Percentiles rank a stretch among this genome's conserved stretches.
Conservation (phyloP, 1,140 invertebrate genomes). For the Macrotrachela quadricornifera region DNA sequence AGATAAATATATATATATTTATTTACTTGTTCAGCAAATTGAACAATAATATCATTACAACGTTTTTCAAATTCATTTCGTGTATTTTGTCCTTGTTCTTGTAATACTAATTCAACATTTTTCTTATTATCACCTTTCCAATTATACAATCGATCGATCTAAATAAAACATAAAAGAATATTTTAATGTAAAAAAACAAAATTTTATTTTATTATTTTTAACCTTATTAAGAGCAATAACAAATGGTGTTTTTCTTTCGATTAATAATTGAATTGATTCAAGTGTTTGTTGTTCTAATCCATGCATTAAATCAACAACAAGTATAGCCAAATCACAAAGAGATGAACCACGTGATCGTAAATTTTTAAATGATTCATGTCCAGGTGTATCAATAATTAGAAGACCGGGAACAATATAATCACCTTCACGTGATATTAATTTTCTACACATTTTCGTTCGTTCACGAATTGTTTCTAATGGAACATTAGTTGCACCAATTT, state of each 20-base stretch:
- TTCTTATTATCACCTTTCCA: constrained; percentile 75
- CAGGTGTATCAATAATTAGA: constrained; percentile 95
- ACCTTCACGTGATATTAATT: constrained; percentile 49
- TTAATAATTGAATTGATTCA: constrained; percentile 75
- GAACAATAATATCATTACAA: constrained; percentile 59
- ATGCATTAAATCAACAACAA: constrained; percentile 99
- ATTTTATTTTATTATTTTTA: constrained; percentile 18
- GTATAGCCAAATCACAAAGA: constrained; percentile 93
- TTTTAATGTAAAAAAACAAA: constrained; percentile 21
- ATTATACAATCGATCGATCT: constrained; percentile 55
- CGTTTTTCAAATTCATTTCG: constrained; percentile 80
- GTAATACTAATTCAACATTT: constrained; percentile 69
- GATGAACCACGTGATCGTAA: constrained; percentile 84
- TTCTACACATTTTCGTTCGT: constrained; percentile 76
- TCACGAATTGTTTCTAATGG: constrained; percentile 81
- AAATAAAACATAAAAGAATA: too few relatives aligned
- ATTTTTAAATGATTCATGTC: constrained; percentile 95
- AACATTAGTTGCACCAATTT: constrained; percentile 98
- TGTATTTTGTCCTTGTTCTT: constrained; percentile 59
- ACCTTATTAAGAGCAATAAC: constrained; percentile 85
- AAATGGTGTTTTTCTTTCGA: constrained; percentile 71
- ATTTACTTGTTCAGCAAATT: constrained; percentile 63
- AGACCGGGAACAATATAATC: constrained; percentile 72
- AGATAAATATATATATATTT: constrained; percentile 14
- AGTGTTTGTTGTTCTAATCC: constrained; percentile 94